Percentiles rank a stretch among this genome's conserved stretches.
phyloP scores from a whole-genome alignment of 2,797 vertebrate species.

The Meda fulgida region DNA sequence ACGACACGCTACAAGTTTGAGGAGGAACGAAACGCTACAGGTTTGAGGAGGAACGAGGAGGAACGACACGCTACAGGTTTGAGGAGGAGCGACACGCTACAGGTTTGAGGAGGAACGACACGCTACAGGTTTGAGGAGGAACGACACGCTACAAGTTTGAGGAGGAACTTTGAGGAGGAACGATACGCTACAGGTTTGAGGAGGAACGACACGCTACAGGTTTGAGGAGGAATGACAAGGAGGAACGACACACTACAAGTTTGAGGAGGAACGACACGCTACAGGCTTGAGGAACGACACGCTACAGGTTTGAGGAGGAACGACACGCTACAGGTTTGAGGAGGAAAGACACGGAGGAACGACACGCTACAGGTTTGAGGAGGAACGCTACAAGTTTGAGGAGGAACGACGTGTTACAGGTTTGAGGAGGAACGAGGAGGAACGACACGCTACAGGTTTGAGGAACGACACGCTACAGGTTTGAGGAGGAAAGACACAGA shows the following conservation, averaged over 20 bases:
- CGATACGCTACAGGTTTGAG: slow-evolving; percentile 28
- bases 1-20: slow-evolving; percentile 25
- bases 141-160: slow-evolving; percentile 25
- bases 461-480: background rate
- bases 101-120: slow-evolving; percentile 12
- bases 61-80: slow-evolving; percentile 12
- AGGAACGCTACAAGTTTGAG: too few species aligned
- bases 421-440: slow-evolving; percentile 24
- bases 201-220: background rate
- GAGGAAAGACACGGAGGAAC: background rate
- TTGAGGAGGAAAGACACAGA: slow-evolving; percentile 25
- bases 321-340: slow-evolving; percentile 31
- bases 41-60: too few species aligned
- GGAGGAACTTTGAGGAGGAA: too few species aligned
- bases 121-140: slow-evolving; percentile 31
- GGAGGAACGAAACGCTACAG: background rate
- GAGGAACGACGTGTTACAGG: background rate
- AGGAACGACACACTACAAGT: background rate
- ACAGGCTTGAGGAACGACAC: background rate
- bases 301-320: slow-evolving; percentile 29
- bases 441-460: slow-evolving; percentile 12
- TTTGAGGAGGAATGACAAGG: too few species aligned
- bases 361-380: slow-evolving; percentile 36
- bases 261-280: background rate
- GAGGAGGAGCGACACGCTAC: background rate